Base-by-base conservation (phyloP, 2,888 invertebrate species). In the Lepidochrysops patricia region DNA sequence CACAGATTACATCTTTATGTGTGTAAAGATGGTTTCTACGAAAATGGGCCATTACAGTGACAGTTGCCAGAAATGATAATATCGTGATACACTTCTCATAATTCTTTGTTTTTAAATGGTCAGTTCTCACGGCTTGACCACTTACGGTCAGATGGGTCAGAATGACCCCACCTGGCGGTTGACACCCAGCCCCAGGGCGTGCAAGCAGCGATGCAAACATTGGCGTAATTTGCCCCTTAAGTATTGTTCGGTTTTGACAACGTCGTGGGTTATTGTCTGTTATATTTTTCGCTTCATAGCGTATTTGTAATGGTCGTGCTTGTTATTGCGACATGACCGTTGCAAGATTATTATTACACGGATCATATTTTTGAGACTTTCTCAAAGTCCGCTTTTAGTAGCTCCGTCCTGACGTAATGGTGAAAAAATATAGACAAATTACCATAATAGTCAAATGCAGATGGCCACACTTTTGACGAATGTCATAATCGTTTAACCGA, bases 121-220 rank as follows among this genome's bases (percentile, higher is more conserved):
- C 88, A 88, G 86, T 84, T 80, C 50, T 50, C 50, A 50, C 50
- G 50, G 50, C 13, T 50, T 50, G 26, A 58, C 59, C 69, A 67
- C 77, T 78, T 78, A 84, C 80, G 88, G 88, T 87, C 88, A 88
- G 86, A 83, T 80, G 84, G 69, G 65, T 76, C 74, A 82, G 81
- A 85, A 85, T 80, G 79, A 75, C 82, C 81, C 70, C 82, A 82
- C 82, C 83, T 83, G 88, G 86, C 77, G 88, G 86, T 77, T 74
- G 79, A 82, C 84, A 84, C 86, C 87, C 87, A 81, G 78, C 76
- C 80, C 74, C 71, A 68, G 76, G 83, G 80, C 76, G 70, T 78
- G 77, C 74, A 72, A 60, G 61, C 73, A 75, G 70, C 69, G 78
- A 79, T 74, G 80, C 84, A 84, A 88, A 88, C 82, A 87, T 83